These are phyloP conservation scores for Cariama cristata DNA, from an alignment of 2,113 vertebrate genomes.

Conservation along the genomic window DNA sequence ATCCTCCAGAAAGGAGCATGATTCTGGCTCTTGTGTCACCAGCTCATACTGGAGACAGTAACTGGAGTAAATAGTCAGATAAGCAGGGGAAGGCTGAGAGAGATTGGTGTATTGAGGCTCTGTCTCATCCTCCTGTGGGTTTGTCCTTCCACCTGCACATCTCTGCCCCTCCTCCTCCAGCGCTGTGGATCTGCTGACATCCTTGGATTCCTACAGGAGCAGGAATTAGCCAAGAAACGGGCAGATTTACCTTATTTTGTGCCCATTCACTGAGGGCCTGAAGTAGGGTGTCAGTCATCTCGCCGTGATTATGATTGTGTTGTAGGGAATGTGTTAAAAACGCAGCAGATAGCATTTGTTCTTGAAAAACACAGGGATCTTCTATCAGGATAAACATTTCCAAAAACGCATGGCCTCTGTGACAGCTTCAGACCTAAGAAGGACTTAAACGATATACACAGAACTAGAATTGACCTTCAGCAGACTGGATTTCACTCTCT, in stretches of 20 bases:
- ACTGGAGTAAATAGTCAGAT: neutral
- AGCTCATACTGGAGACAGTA: neutral
- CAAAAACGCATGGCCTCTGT: rapidly evolving
- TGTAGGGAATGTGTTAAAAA: neutral
- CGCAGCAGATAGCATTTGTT: neutral
- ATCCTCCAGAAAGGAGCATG: neutral
- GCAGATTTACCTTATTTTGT: neutral
- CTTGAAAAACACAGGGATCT: neutral
- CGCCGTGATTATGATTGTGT: neutral
- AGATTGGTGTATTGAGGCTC: neutral
- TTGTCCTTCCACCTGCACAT: neutral
- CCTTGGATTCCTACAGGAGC: neutral
- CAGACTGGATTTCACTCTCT: neutral
- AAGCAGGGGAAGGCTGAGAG: neutral
- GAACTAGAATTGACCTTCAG: neutral
- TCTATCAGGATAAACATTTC: neutral
- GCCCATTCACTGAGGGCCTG: neutral
- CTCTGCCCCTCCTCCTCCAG: neutral
- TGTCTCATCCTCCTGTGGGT: neutral
- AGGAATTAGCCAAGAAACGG: neutral
- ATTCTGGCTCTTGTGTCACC: neutral
- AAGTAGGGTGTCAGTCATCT: neutral
- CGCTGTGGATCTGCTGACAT: neutral
- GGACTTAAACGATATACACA: neutral
- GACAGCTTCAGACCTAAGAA: neutral